These are phyloP conservation scores for Aeoliscus strigatus DNA, from an alignment of 2,797 vertebrate genomes.

Conservation along the genomic window DNA sequence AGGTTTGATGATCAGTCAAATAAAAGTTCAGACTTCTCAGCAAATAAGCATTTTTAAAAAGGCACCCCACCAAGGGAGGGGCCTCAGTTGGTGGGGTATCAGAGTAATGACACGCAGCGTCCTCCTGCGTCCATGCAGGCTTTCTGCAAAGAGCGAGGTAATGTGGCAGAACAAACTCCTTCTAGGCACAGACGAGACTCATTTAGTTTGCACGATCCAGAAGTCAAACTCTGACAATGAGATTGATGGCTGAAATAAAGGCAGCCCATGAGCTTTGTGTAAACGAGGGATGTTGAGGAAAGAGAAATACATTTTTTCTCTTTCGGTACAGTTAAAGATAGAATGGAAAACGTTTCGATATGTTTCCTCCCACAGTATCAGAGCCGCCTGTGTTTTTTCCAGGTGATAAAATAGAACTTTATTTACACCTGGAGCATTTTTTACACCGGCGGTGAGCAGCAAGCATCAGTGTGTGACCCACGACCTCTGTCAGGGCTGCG, in stretches of 20 bases:
- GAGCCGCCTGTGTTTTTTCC: constrained; percentile 7
- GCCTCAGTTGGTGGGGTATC: no score
- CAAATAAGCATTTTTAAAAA: no score
- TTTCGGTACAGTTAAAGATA: constrained; percentile 15
- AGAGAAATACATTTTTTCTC: constrained; percentile 39
- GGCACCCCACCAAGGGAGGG: no score
- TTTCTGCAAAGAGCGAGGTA: constrained; percentile 56
- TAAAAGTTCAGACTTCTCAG: no score
- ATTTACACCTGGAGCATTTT: constrained; percentile 42
- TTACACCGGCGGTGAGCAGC: constrained; percentile 42
- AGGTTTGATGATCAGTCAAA: no score
- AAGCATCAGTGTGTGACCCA: constrained; percentile 6
- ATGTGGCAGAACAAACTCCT: constrained; percentile 74
- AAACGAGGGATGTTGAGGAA: constrained; percentile 48
- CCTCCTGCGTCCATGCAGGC: constrained; percentile 38
- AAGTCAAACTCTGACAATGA: constrained; percentile 54
- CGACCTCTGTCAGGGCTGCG: no score
- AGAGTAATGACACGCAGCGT: constrained; percentile 17
- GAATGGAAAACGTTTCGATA: constrained; percentile 4
- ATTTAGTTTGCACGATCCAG: constrained; percentile 67
- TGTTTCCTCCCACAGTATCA: constrained; percentile 16
- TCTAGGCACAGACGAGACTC: constrained; percentile 49
- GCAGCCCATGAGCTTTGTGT: constrained; percentile 43
- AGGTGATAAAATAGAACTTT: constrained; percentile 33
- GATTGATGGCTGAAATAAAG: constrained; percentile 70